Percentiles rank a stretch among this genome's conserved stretches.
phyloP scores from a whole-genome alignment of 2,113 vertebrate genomes.

The Microtus oregoni region DNA sequence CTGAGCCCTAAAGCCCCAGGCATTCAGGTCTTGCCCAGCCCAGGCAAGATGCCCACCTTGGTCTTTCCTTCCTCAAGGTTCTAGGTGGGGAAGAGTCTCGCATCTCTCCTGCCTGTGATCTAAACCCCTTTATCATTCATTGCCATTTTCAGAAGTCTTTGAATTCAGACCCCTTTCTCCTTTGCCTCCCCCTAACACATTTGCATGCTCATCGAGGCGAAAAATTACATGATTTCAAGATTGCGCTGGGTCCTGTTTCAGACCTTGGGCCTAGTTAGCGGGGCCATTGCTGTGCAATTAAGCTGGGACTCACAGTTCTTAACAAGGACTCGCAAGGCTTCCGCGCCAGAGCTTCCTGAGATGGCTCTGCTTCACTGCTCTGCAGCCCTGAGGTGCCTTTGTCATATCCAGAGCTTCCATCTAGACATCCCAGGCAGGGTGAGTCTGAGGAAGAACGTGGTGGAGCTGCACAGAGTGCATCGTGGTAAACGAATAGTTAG shows the following conservation, averaged over 20 bases:
- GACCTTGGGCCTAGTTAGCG: slow-evolving; percentile 80
- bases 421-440: neutral
- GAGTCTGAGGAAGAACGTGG: neutral
- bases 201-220: slow-evolving; percentile 85
- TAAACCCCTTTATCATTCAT: slow-evolving; percentile 52
- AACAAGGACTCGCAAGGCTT: neutral
- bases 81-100: accelerated
- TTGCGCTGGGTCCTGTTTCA: slow-evolving; percentile 69
- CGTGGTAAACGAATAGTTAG: neutral
- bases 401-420: neutral
- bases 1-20: slow-evolving; percentile 58
- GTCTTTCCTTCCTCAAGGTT: neutral
- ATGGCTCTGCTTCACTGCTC: neutral
- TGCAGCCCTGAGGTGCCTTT: too few relatives aligned
- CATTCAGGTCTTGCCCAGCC: slow-evolving; percentile 22
- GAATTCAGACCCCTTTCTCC: slow-evolving; percentile 55
- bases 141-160: slow-evolving; percentile 58
- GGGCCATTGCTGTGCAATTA: slow-evolving; percentile 79
- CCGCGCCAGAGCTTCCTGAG: neutral
- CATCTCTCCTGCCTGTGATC: neutral
- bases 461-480: neutral
- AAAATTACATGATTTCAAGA: slow-evolving; percentile 87
- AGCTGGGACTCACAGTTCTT: neutral
- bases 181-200: slow-evolving; percentile 73
- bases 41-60: neutral